Percentiles rank a stretch among this genome's conserved stretches.
Conservation (phyloP, 2,113 vertebrate genomes). For the Psephotus haematonotus region DNA sequence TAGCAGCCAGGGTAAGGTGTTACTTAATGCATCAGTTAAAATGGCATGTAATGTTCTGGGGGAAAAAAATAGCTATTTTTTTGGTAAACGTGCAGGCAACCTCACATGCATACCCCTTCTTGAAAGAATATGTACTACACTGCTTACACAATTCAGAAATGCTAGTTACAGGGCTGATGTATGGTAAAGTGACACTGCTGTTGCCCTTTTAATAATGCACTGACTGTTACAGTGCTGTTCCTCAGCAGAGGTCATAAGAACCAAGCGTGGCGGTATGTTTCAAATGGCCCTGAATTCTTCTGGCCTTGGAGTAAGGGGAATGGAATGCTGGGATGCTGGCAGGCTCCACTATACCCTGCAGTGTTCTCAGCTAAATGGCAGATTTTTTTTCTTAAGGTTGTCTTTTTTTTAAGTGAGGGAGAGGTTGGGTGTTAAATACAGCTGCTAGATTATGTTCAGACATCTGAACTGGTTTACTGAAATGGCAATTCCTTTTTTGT, state of each 20-base stretch:
- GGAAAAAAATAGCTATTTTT: background rate
- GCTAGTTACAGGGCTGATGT: background rate
- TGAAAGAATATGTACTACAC: accelerated
- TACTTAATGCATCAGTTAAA: accelerated
- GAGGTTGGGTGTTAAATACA: accelerated
- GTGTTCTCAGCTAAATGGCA: background rate
- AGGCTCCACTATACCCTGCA: accelerated
- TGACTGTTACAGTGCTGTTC: accelerated
- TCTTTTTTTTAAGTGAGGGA: accelerated
- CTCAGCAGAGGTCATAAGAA: background rate
- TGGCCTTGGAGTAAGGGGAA: background rate
- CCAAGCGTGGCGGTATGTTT: background rate
- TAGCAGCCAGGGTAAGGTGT: conserved; percentile 79
- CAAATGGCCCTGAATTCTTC: background rate
- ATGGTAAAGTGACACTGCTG: background rate
- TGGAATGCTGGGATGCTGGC: background rate
- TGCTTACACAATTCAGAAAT: background rate
- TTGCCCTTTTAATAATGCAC: background rate
- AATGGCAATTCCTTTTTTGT: background rate
- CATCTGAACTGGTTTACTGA: background rate
- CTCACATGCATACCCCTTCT: accelerated
- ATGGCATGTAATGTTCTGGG: background rate
- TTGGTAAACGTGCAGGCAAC: accelerated
- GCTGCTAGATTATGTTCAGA: background rate
- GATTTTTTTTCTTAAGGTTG: background rate